A percentile compares a stretch with the other conserved stretches of the same genome.
These are phyloP conservation scores for Catharus minimus DNA, from an alignment of 2,113 vertebrate genomes.

Conservation along the genomic window DNA sequence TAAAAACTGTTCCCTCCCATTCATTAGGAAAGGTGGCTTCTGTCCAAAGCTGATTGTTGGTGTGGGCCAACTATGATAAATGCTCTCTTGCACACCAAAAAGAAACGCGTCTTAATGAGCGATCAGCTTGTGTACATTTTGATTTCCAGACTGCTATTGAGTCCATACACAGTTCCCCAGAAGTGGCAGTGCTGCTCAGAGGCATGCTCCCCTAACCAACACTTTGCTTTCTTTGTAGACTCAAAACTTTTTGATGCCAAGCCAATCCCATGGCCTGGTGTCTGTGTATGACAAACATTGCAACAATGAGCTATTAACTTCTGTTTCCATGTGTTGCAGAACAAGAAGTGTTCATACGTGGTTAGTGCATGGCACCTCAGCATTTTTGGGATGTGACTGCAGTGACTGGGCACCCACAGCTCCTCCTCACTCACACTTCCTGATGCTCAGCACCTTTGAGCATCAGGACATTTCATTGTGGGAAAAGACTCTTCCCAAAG, in stretches of 20 bases:
- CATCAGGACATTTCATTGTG: neutral
- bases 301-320: neutral
- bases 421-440: neutral
- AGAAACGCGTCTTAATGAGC: conserved; percentile 40
- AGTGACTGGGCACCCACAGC: neutral
- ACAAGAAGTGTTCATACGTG: rapidly evolving
- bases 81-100: conserved; percentile 11
- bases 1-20: conserved; percentile 58
- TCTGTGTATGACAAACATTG: neutral
- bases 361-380: neutral
- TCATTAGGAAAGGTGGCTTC: conserved; percentile 66
- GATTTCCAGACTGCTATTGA: conserved; percentile 21
- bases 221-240: neutral
- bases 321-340: neutral
- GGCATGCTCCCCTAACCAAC: neutral
- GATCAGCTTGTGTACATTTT: conserved; percentile 45
- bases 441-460: neutral
- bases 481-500: neutral
- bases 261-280: neutral
- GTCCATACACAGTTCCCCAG: neutral
- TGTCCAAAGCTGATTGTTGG: conserved; percentile 47
- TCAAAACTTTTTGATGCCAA: neutral
- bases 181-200: neutral
- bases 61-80: conserved; percentile 60
- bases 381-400: neutral